These are phyloP conservation scores for Calephelis perditalis DNA, from an alignment of 2,888 invertebrate species.

Conservation along the genomic window DNA sequence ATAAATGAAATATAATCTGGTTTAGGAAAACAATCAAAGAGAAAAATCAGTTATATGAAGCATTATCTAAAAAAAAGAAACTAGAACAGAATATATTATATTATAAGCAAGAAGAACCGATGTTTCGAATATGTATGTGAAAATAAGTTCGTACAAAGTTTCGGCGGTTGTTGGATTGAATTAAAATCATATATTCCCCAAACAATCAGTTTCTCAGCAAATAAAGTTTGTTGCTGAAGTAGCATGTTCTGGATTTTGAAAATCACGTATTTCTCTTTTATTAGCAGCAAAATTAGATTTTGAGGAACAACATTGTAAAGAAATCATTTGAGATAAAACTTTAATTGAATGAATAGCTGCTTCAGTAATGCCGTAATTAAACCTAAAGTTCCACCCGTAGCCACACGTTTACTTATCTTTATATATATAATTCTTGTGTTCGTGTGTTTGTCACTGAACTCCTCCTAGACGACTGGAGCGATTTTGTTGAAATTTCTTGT, in stretches of 20 bases:
- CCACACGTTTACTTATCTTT: not conserved
- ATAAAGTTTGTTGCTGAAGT: not conserved
- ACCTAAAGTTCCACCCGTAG: too few species aligned
- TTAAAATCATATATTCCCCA: conserved; percentile 2
- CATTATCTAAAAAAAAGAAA: too few species aligned
- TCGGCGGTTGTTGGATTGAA: not conserved
- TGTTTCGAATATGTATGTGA: too few species aligned
- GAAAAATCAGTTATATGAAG: too few species aligned
- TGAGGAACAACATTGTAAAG: not conserved
- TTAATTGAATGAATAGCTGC: not conserved
- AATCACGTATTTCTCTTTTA: not conserved
- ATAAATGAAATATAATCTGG: too few species aligned
- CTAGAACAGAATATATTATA: too few species aligned
- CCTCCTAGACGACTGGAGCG: too few species aligned
- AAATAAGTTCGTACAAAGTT: not conserved
- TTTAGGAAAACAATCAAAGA: too few species aligned
- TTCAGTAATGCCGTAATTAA: not conserved
- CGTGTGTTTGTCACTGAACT: too few species aligned
- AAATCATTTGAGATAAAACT: not conserved
- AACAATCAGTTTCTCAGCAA: conserved; percentile 3
- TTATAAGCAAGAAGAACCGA: too few species aligned
- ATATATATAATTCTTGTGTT: not conserved
- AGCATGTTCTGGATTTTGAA: not conserved
- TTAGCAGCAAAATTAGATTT: not conserved
- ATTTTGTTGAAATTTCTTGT: too few species aligned